Evolutionary conservation across 2,797 vertebrate species (phyloP).

Genomic region (Sparus aurata): DNA sequence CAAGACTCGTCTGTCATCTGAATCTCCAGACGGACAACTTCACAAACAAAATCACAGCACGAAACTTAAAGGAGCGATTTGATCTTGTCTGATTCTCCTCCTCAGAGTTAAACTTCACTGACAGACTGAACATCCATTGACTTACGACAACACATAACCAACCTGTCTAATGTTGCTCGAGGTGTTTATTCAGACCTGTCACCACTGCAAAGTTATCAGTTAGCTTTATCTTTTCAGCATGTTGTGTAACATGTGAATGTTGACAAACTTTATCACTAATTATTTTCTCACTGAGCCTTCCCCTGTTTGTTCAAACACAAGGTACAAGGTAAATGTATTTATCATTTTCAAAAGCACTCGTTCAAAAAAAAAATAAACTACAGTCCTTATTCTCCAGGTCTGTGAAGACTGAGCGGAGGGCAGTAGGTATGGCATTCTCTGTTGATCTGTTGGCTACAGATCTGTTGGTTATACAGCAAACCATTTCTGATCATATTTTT

Average conservation of each 20-base stretch:
- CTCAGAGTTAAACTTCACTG: slow-evolving; percentile 30
- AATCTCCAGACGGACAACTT: slow-evolving; percentile 58
- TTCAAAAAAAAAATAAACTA: too few species aligned
- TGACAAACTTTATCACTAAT: slow-evolving; percentile 5
- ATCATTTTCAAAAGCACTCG: too few species aligned
- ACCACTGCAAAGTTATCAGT: slow-evolving; percentile 6
- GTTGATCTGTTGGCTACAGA: too few species aligned
- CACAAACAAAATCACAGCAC: slow-evolving; percentile 63
- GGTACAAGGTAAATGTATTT: too few species aligned
- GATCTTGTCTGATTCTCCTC: slow-evolving; percentile 37
- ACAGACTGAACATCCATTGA: slow-evolving; percentile 27
- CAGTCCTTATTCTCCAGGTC: too few species aligned
- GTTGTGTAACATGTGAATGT: slow-evolving; percentile 1
- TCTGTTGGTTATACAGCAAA: not conserved
- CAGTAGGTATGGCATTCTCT: too few species aligned
- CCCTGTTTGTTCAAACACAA: slow-evolving; percentile 11
- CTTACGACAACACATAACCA: not conserved
- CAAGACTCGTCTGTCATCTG: slow-evolving; percentile 69
- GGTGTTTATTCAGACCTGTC: slow-evolving; percentile 13
- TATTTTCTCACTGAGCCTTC: not conserved
- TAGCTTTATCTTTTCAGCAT: not conserved
- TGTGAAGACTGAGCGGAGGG: too few species aligned
- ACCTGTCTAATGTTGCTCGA: not conserved
- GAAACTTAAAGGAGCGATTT: slow-evolving; percentile 45
- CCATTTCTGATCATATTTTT: not conserved